A percentile compares a stretch with the other conserved stretches of the same genome.
Conservation (phyloP, 2,113 vertebrate species). For the Prietella phreatophila region DNA sequence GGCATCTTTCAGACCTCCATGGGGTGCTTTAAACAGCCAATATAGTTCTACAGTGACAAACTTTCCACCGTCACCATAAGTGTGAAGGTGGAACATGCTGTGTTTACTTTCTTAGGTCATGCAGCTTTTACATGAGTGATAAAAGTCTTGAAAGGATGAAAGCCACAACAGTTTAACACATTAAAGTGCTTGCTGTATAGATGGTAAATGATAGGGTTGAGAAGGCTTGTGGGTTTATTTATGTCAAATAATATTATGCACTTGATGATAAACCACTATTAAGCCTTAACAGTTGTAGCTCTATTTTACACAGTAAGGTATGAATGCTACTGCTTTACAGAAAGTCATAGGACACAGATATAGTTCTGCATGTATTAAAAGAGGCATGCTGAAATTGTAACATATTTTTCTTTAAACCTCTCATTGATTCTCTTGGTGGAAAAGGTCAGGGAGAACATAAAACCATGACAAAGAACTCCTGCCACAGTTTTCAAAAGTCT, state of each 20-base stretch:
- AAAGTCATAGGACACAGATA: not conserved
- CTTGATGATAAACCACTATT: not conserved
- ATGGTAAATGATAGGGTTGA: not conserved
- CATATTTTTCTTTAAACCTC: not conserved
- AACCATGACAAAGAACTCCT: not conserved
- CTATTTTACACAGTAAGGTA: not conserved
- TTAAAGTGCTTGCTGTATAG: not conserved
- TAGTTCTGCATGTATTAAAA: not conserved
- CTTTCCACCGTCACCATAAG: not conserved
- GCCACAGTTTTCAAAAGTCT: not conserved
- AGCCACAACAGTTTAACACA: not conserved
- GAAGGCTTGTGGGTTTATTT: not conserved
- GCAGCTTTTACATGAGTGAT: not conserved
- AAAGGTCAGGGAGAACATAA: conserved; percentile 1
- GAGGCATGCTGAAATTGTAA: not conserved
- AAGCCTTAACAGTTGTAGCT: not conserved
- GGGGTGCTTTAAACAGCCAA: conserved; percentile 11
- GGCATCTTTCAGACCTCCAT: not conserved
- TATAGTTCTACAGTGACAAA: conserved; percentile 23
- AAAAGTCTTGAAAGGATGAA: not conserved
- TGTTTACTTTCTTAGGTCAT: conserved; percentile 9
- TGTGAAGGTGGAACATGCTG: not conserved
- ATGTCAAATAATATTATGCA: not conserved
- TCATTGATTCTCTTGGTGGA: not conserved
- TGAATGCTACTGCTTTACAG: not conserved